A percentile compares a stretch with the other conserved stretches of the same genome.
phyloP scores from a whole-genome alignment of 2,888 invertebrate genomes.

The Cryptocheilus praepositus region DNA sequence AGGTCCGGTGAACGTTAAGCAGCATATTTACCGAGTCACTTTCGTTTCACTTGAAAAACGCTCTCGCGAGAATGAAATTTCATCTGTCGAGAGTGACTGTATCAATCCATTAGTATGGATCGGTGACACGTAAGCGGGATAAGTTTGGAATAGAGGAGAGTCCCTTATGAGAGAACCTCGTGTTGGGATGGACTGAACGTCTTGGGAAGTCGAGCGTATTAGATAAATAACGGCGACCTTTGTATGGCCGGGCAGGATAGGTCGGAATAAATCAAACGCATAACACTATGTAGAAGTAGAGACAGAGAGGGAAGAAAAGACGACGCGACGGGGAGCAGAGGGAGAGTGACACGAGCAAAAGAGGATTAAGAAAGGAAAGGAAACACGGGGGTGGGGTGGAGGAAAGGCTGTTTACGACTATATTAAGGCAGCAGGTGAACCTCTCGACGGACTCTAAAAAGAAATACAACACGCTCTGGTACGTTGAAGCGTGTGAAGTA shows the following conservation, averaged over 20 bases:
- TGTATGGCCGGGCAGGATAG: conserved; percentile 1
- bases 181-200: too few species aligned
- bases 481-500: too few species aligned
- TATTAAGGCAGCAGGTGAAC: conserved; percentile 12
- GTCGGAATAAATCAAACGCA: conserved; percentile 4
- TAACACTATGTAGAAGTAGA: neutral
- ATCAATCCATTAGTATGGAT: too few species aligned
- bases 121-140: too few species aligned
- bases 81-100: too few species aligned
- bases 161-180: conserved; percentile 29
- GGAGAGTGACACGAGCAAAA: conserved; percentile 1
- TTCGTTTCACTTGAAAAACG: too few species aligned
- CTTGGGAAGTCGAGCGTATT: too few species aligned
- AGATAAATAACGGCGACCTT: conserved; percentile 1
- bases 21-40: neutral
- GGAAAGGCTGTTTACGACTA: conserved; percentile 11
- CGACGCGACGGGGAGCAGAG: neutral
- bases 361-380: conserved; percentile 9
- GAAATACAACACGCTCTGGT: too few species aligned
- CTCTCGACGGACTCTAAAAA: conserved; percentile 4
- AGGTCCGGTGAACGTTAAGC: neutral
- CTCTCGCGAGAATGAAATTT: too few species aligned
- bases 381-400: neutral
- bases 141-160: neutral
- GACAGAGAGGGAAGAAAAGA: neutral